These are phyloP conservation scores for Syrphus vitripennis DNA, from an alignment of 2,888 invertebrate species.

Conservation along the genomic window DNA sequence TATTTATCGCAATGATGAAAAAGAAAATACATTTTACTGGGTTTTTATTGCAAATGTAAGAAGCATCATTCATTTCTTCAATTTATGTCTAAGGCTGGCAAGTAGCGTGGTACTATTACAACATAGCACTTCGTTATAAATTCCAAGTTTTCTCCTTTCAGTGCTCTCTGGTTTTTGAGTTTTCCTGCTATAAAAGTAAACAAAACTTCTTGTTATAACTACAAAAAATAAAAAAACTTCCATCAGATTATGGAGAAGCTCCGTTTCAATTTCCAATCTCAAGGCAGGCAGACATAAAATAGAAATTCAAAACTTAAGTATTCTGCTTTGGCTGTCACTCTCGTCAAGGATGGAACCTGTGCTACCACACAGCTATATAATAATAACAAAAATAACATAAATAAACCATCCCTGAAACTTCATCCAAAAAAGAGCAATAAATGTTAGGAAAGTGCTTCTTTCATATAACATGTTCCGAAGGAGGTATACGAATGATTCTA, in stretches of 20 bases:
- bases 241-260: slow-evolving; percentile 18
- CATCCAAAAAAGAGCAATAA: slow-evolving; percentile 4
- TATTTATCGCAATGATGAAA: neutral
- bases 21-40: neutral
- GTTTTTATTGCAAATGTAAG: neutral
- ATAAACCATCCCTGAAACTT: slow-evolving; percentile 49
- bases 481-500: neutral
- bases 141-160: neutral
- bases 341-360: slow-evolving; percentile 4
- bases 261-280: neutral
- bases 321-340: slow-evolving; percentile 4
- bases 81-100: slow-evolving; percentile 21
- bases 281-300: neutral
- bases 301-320: slow-evolving; percentile 25
- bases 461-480: slow-evolving; percentile 5
- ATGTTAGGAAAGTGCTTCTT: slow-evolving; percentile 15
- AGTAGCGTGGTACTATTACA: neutral
- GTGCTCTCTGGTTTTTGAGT: neutral
- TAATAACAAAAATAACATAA: slow-evolving; percentile 31
- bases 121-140: neutral
- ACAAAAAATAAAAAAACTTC: neutral
- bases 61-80: slow-evolving; percentile 17
- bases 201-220: neutral
- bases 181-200: neutral
- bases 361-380: slow-evolving; percentile 2